Percentiles rank a stretch among this genome's conserved stretches.
phyloP scores from a whole-genome alignment of 2,113 vertebrate genomes.

The Pedetes capensis region DNA sequence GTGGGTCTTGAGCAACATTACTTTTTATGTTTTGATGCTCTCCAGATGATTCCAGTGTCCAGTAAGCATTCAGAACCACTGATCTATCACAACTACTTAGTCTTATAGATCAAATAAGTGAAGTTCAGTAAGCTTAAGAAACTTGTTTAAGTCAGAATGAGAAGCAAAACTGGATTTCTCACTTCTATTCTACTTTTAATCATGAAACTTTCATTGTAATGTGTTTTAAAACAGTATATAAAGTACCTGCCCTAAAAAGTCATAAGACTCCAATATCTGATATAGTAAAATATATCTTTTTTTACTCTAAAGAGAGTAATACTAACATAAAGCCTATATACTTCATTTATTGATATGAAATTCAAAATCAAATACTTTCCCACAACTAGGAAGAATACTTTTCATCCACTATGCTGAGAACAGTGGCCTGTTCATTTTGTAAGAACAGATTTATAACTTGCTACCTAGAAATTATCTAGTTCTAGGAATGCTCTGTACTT shows the following conservation, averaged over 20 bases:
- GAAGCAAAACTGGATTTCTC: background rate
- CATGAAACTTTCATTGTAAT: background rate
- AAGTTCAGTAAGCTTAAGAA: background rate
- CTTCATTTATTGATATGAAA: background rate
- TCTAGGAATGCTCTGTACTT: background rate
- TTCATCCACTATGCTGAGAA: background rate
- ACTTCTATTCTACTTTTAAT: background rate
- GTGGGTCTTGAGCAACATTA: background rate
- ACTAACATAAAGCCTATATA: background rate
- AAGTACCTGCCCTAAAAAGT: background rate
- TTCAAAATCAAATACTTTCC: background rate
- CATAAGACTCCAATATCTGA: background rate
- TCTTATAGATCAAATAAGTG: background rate
- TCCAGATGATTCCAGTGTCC: background rate
- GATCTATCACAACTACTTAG: background rate
- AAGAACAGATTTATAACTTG: background rate
- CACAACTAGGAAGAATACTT: background rate
- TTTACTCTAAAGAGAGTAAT: background rate
- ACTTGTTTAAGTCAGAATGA: background rate
- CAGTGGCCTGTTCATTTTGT: background rate
- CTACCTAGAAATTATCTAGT: background rate
- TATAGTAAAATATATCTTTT: background rate
- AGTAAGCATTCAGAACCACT: background rate
- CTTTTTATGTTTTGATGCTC: background rate
- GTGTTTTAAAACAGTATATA: conserved; percentile 33